These are phyloP conservation scores for Epirrhoe alternata DNA, from an alignment of 2,888 invertebrate genomes.

Conservation along the genomic window DNA sequence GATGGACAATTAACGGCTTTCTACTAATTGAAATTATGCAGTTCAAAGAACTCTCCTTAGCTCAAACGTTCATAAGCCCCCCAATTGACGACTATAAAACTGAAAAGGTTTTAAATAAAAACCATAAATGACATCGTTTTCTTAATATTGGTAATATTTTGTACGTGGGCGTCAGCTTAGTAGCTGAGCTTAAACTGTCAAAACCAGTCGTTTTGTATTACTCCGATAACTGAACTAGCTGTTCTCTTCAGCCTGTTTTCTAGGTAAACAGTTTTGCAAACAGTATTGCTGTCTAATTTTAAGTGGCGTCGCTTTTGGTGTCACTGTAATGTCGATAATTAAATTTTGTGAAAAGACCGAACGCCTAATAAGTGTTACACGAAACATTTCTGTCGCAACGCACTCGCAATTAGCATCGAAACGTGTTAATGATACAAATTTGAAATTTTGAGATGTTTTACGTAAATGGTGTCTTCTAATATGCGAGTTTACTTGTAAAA, in stretches of 20 bases:
- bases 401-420: constrained; percentile 74
- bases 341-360: constrained; percentile 76
- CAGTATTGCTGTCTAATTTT: constrained; percentile 63
- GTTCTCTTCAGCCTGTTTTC: constrained; percentile 32
- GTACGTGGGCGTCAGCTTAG: not conserved
- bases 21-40: constrained; percentile 65
- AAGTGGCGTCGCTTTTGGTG: constrained; percentile 67
- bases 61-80: not conserved
- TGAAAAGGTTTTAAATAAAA: not conserved
- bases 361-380: constrained; percentile 79
- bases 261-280: constrained; percentile 72
- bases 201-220: not conserved
- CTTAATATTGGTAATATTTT: not conserved
- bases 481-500: constrained; percentile 40
- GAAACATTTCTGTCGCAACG: constrained; percentile 71
- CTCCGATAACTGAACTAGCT: constrained; percentile 13
- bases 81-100: not conserved
- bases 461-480: constrained; percentile 52
- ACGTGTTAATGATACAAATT: constrained; percentile 79
- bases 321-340: constrained; percentile 80
- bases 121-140: too few species aligned
- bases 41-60: not conserved
- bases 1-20: constrained; percentile 70
- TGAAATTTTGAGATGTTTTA: constrained; percentile 65
- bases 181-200: not conserved